Conservation (phyloP, 2,888 invertebrate genomes). For the Matsumyia berberina region DNA sequence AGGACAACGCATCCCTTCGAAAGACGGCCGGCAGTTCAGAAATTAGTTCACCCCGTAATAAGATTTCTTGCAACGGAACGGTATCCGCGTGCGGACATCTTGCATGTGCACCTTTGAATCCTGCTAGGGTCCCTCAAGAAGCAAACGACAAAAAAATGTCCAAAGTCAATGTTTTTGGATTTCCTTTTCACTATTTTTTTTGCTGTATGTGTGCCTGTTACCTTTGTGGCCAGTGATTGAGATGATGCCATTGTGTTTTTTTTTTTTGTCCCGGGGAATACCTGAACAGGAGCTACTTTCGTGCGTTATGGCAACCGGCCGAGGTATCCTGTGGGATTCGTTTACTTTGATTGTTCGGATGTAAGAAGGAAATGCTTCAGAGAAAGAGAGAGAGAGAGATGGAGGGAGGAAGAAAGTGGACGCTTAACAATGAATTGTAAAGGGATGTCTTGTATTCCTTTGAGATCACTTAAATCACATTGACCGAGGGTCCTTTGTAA, state of each 20-base stretch:
- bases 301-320: constrained; percentile 20
- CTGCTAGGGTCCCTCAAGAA: neutral
- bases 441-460: constrained; percentile 31
- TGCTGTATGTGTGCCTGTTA: neutral
- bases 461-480: constrained; percentile 61
- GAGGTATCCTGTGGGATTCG: constrained; percentile 34
- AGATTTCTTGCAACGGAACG: neutral
- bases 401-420: constrained; percentile 8
- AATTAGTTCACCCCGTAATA: constrained; percentile 58
- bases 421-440: constrained; percentile 18
- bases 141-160: constrained; percentile 20
- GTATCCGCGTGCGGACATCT: constrained; percentile 24
- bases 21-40: neutral
- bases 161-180: constrained; percentile 32
- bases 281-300: constrained; percentile 24
- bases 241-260: constrained; percentile 17
- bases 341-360: constrained; percentile 41
- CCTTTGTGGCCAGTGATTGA: constrained; percentile 16
- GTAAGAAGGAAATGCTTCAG: neutral
- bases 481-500: constrained; percentile 57
- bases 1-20: neutral
- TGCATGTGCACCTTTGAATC: constrained; percentile 36
- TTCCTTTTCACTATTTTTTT: neutral
- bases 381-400: neutral
- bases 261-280: constrained; percentile 6